These are phyloP conservation scores for Podargus strigoides DNA, from an alignment of 2,797 vertebrate genomes.

Conservation along the genomic window DNA sequence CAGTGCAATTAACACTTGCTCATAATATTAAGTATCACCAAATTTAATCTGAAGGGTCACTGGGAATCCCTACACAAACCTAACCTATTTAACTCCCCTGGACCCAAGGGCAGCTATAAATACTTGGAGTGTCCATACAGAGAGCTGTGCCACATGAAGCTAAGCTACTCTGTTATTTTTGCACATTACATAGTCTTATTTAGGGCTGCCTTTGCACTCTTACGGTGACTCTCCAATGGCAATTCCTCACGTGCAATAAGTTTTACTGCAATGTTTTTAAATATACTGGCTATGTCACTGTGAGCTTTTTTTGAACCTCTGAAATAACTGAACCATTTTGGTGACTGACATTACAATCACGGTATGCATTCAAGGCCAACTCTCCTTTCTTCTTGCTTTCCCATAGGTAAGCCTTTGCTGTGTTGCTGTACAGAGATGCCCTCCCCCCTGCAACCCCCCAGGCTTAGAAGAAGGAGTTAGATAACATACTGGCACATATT, in stretches of 20 bases:
- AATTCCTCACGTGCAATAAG: background rate
- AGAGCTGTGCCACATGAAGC: background rate
- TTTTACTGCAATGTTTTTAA: background rate
- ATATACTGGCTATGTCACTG: background rate
- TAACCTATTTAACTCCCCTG: background rate
- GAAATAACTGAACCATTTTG: background rate
- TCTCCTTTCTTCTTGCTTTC: background rate
- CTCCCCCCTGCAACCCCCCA: accelerated
- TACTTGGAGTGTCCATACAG: background rate
- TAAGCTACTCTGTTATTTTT: background rate
- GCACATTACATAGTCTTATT: background rate
- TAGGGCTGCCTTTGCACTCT: background rate
- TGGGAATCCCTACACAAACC: background rate
- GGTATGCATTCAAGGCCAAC: background rate
- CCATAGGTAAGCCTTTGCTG: background rate
- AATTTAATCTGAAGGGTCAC: background rate
- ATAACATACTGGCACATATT: background rate
- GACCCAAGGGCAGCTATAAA: background rate
- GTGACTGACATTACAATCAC: background rate
- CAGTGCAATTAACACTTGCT: background rate
- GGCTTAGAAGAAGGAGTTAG: background rate
- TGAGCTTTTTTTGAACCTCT: background rate
- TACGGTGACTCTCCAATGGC: background rate
- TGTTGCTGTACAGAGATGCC: background rate
- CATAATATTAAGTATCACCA: background rate